Percentiles rank a stretch among this genome's conserved stretches.
Conservation (phyloP, 1,140 invertebrate species). For the Metopolophium dirhodum region DNA sequence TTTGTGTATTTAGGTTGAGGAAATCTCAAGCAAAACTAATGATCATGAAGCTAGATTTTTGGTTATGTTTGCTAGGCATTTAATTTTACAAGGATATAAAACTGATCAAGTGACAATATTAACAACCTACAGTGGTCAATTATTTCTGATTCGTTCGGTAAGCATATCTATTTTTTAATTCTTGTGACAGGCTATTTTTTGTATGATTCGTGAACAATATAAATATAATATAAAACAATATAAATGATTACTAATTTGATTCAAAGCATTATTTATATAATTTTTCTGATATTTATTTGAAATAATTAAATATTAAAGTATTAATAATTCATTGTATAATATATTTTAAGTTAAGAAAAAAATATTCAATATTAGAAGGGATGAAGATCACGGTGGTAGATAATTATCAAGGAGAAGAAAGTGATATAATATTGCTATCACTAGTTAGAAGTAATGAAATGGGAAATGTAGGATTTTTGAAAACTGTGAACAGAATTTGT, state of each 20-base stretch:
- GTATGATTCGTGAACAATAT: too few relatives aligned
- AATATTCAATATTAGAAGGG: constrained; percentile 59
- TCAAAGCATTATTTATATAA: too few relatives aligned
- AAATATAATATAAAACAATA: neutral
- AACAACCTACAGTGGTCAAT: constrained; percentile 71
- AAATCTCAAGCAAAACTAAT: constrained; percentile 69
- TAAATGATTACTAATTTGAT: too few relatives aligned
- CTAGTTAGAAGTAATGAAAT: constrained; percentile 77
- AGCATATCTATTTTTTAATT: neutral
- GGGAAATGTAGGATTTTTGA: constrained; percentile 77
- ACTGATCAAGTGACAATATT: constrained; percentile 72
- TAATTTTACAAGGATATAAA: constrained; percentile 69
- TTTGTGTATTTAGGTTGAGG: constrained; percentile 63
- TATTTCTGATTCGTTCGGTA: constrained; percentile 58
- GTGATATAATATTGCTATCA: constrained; percentile 81
- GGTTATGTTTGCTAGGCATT: constrained; percentile 67
- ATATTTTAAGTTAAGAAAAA: constrained; percentile 40
- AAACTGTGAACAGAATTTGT: constrained; percentile 74
- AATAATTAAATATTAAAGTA: constrained; percentile 62
- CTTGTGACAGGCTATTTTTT: too few relatives aligned
- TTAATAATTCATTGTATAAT: neutral
- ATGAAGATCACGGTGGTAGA: constrained; percentile 75
- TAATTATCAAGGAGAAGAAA: constrained; percentile 88
- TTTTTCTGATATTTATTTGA: neutral
- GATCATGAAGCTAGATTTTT: constrained; percentile 69